Base-by-base conservation (phyloP, 2,113 vertebrate genomes). In the Centropus bengalensis region DNA sequence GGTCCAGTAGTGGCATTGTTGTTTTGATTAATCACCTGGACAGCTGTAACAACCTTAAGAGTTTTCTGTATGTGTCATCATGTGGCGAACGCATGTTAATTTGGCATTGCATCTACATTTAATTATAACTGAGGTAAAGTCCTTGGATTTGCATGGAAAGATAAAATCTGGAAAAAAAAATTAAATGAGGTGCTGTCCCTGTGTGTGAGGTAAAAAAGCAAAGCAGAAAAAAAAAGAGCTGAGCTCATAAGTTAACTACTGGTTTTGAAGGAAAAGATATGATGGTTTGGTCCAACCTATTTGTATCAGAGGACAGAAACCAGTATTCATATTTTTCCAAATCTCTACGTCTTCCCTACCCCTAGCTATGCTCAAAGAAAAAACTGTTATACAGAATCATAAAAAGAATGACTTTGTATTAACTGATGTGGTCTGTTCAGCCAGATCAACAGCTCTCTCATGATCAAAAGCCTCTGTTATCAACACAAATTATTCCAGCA, bases 281-380 rank as follows among this genome's bases (percentile, higher is more conserved):
- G 7, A 42, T 3, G 0, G 0, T 3, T 36, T 89, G 77, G 30
- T 12, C 14, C n/a, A 58, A 12, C 3, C 24, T 75, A 11, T 30
- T 81, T 86, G 27, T 17, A 44, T 79, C 63, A 74, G 32, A 80
- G 66, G 44, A 56, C 32, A 74, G 54, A 81, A 93, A 67, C 8
- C 33, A 75, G 2, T 88, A 40, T 68, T 47, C 83, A 0, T 32
- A 9, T 71, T 68, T 86, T 32, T 40, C 58, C 14, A 71, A 36
- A 60, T 82, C 62, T 42, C 2, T 45, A 32, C 60, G 47, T 64
- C 4, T 12, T 40, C 6, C 16, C 8, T 26, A 51, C 6, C 3
- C 32, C 28, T 24, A 59, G 17, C 33, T 55, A 14, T 3, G 30
- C n/a, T 88, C 51, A 45, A 42, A 82, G 47, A 3, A 55, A 42